Evolutionary conservation across 2,888 invertebrate species (phyloP).

Genomic region (Yponomeuta plumbellus): DNA sequence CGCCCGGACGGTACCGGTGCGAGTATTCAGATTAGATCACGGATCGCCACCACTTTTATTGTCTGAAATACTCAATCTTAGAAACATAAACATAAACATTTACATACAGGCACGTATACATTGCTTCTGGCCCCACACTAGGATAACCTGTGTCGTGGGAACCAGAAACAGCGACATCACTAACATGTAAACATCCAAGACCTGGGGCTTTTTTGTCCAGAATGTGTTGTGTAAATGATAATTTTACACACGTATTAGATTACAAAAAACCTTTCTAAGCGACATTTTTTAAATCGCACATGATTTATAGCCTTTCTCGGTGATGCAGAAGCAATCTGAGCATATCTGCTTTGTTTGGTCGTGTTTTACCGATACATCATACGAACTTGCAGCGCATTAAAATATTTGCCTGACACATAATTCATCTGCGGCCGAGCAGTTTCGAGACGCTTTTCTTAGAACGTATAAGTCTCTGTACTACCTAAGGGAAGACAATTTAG

Average conservation of each 20-base stretch:
- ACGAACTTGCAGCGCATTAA: conserved; percentile 46
- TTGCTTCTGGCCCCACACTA: too few species aligned
- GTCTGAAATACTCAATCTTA: too few species aligned
- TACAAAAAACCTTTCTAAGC: background rate
- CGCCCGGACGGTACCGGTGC: too few species aligned
- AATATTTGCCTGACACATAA: conserved; percentile 57
- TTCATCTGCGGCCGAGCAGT: conserved; percentile 34
- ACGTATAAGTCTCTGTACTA: conserved; percentile 12
- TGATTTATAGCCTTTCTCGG: conserved; percentile 9
- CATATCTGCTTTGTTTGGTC: background rate
- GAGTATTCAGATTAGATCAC: too few species aligned
- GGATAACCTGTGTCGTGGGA: too few species aligned
- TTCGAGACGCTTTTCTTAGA: conserved; percentile 10
- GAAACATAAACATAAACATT: too few species aligned
- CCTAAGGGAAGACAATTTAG: conserved; percentile 5
- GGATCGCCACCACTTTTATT: too few species aligned
- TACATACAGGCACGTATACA: too few species aligned
- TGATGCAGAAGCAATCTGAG: conserved; percentile 5
- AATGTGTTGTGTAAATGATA: too few species aligned
- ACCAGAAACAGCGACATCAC: too few species aligned
- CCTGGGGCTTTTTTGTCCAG: too few species aligned
- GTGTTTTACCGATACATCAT: conserved; percentile 43
- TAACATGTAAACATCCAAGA: too few species aligned
- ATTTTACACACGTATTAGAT: background rate
- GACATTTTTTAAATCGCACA: conserved; percentile 10